Evolutionary conservation across 2,797 vertebrate species (phyloP), one percentile per base, ranked within the genome.

Genomic region (Mormyrus hasselquistii): DNA sequence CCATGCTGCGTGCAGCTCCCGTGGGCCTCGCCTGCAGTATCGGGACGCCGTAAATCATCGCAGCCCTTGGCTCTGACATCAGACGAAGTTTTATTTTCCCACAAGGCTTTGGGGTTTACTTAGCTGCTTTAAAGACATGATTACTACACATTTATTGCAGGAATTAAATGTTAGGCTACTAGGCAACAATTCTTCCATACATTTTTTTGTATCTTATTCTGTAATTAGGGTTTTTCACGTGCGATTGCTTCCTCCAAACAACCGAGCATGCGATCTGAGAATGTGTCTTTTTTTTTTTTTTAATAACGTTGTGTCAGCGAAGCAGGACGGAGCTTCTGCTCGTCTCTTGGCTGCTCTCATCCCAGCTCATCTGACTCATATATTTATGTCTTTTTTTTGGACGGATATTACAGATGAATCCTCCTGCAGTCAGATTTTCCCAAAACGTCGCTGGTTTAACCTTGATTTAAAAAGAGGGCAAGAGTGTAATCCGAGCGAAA

Each of bases 81-180:
- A 94, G 93, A 94, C 90, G 62, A 89, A 90, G 90, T 93, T 93
- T 92, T 93, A 94, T 91, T 89, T 16, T 93, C 93, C 93, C 93
- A 93, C 92, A 92, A 93, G 93, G 92, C 90, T 91, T 90, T 94
- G 92, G 93, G 93, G 92, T 79, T 90, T 65, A 50, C 69, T 87
- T 44, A 73, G 86, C 83, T 87, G 52, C 92, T 87, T 57, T 92
- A 89, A 91, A 82, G 92, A 89, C 86, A 86, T 92, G 91, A 92
- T 93, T 89, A 91, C 92, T 92, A 92, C 88, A 89, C 89, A 73
- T 88, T 3, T 53, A 91, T 90, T n/a, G 5, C 76, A 47, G 34
- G 62, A 86, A 84, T 87, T 89, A 90, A 88, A 90, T 86, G 85
- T 90, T 91, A 91, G 90, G 89, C 89, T 90, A 91, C 92, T 92